A percentile compares a stretch with the other conserved stretches of the same genome.
phyloP scores from a whole-genome alignment of 2,888 invertebrate species.

The Torymus tubicola region DNA sequence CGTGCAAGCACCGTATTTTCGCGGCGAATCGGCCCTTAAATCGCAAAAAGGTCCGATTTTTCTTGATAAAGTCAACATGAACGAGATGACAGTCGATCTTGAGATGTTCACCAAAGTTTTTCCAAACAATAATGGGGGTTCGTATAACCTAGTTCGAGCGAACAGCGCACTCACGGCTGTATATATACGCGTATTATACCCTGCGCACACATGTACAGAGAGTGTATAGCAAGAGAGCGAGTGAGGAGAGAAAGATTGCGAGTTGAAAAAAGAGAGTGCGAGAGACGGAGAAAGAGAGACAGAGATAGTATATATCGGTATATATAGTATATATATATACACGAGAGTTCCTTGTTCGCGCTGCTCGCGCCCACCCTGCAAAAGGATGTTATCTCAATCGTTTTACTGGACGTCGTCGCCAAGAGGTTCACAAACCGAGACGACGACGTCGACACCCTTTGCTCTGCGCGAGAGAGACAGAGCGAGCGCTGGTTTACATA shows the following conservation, averaged over 20 bases:
- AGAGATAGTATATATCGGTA: neutral
- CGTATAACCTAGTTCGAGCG: conserved; percentile 28
- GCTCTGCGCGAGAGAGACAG: neutral
- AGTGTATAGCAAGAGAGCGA: neutral
- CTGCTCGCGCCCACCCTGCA: neutral
- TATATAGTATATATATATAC: too few relatives aligned
- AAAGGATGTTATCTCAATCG: neutral
- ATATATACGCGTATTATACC: conserved; percentile 16
- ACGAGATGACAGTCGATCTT: conserved; percentile 7
- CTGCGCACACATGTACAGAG: too few relatives aligned
- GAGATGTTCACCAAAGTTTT: too few relatives aligned
- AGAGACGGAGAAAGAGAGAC: conserved; percentile 12
- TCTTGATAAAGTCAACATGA: neutral
- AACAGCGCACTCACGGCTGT: neutral
- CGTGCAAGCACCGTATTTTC: conserved; percentile 30
- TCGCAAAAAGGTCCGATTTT: conserved; percentile 8
- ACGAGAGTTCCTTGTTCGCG: neutral
- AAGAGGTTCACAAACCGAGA: too few relatives aligned
- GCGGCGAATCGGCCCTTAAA: conserved; percentile 15
- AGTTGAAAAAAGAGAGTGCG: conserved; percentile 23
- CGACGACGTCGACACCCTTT: neutral
- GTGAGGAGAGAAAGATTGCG: conserved; percentile 20
- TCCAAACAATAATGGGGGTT: neutral
- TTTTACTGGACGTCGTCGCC: neutral
- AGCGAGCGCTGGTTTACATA: neutral